Evolutionary conservation across 30 jellyfish, hydroid and myxozoan species (phyloP).

Genomic region (Nemopilema nomurai): DNA sequence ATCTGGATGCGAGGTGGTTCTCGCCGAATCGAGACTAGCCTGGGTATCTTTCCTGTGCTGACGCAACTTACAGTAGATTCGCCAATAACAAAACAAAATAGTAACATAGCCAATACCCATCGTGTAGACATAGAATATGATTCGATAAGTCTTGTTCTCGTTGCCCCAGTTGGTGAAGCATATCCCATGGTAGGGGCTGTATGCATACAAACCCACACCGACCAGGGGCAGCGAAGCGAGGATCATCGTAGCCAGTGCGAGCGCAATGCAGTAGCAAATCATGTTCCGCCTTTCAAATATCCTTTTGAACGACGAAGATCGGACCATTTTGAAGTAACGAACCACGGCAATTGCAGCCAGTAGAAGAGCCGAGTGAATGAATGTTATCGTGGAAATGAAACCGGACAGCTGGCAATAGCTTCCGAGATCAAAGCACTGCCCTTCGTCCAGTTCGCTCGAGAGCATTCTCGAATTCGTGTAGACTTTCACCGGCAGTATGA

Average conservation of each 20-base stretch:
- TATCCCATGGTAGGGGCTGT: slow-evolving; percentile 82
- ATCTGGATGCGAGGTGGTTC: neutral
- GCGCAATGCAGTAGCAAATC: slow-evolving; percentile 11
- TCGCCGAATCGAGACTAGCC: slow-evolving; percentile 25
- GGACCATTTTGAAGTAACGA: slow-evolving; percentile 66
- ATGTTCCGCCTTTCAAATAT: slow-evolving; percentile 19
- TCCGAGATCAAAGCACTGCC: neutral
- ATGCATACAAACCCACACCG: slow-evolving; percentile 68
- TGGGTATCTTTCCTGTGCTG: slow-evolving; percentile 41
- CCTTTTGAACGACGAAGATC: slow-evolving; percentile 8
- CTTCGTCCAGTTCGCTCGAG: neutral
- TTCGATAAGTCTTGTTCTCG: slow-evolving; percentile 51
- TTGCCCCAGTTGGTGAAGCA: slow-evolving; percentile 79
- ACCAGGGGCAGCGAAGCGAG: slow-evolving; percentile 63
- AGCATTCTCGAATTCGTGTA: slow-evolving; percentile 11
- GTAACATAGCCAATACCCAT: slow-evolving; percentile 63
- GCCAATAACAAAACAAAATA: slow-evolving; percentile 45
- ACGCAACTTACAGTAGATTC: slow-evolving; percentile 36
- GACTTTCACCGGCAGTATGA: slow-evolving; percentile 24
- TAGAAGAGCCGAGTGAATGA: slow-evolving; percentile 60
- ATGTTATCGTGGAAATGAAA: slow-evolving; percentile 58
- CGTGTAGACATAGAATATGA: slow-evolving; percentile 53
- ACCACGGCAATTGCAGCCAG: slow-evolving; percentile 74
- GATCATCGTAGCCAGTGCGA: slow-evolving; percentile 16
- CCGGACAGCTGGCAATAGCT: slow-evolving; percentile 63